Base-by-base conservation (phyloP, 2,888 invertebrate genomes). In the Hyposoter dolosus region DNA sequence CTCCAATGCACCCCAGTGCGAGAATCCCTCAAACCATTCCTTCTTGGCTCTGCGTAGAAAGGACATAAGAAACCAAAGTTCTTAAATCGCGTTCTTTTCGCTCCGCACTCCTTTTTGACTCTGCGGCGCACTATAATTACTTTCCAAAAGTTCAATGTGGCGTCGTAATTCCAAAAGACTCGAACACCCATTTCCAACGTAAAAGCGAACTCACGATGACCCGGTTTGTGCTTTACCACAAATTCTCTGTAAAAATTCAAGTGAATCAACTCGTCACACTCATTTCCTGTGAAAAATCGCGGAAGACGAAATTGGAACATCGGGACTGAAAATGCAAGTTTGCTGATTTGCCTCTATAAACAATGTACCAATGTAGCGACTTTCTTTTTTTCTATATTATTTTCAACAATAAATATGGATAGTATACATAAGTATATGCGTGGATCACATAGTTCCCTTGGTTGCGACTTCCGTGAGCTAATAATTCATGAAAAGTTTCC, bases 401-500 rank as follows among this genome's bases (percentile, higher is more conserved):
- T 76, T 47, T 65, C 28, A 19, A 66, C 68, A 35, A 68, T 43
- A 15, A 9, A 43, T 45, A 28, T 60, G 28, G 12, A 23, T 28
- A 23, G 28, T 60, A 15, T 12, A 60, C 1, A 60, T 60, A 60
- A 60, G 12, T 60, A 60, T 60, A 60, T 12, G 12, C 15, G 12
- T 60, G 23, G 12, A 60, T 60, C 12, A 23, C 28, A 69, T 28
- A 19, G 50, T 50, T n/a, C 7, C 60, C 32, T 79, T 15, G 71
- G 43, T 53, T 45, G 56, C 3, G 68, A 82, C 76, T 76, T 76
- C 69, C 82, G 72, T 28, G 74, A 78, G 74, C 65, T 66, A 84
- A 84, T 84, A 81, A 84, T 82, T 85, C 43, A 82, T 63, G 68
- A 63, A 60, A 60, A 50, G 35, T 43, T 69, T 40, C 28, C 72